Percentiles rank a stretch among this genome's conserved stretches.
These are phyloP conservation scores for Condylura cristata DNA, from an alignment of 2,113 vertebrate genomes.

Conservation along the genomic window DNA sequence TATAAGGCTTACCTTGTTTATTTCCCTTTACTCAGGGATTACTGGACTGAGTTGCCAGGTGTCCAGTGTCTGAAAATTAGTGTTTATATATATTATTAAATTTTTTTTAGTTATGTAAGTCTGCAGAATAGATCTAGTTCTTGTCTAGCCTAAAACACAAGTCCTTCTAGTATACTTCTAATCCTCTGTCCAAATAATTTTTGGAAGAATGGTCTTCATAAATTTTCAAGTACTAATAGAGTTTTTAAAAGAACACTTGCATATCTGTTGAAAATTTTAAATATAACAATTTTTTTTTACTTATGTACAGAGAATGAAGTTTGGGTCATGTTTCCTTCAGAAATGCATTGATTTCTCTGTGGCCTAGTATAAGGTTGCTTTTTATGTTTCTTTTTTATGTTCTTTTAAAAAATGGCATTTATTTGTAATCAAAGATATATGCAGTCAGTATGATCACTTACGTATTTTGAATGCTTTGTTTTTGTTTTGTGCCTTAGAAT, in stretches of 20 bases:
- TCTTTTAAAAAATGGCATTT: neutral
- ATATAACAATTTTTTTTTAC: conserved; percentile 32
- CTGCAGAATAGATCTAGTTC: neutral
- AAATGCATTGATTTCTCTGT: conserved; percentile 9
- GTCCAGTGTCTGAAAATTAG: neutral
- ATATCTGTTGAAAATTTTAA: neutral
- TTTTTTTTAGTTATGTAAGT: neutral
- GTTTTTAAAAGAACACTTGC: neutral
- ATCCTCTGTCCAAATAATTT: conserved; percentile 31
- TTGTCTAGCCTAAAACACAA: conserved; percentile 19
- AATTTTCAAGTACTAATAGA: conserved; percentile 13
- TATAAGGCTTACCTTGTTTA: neutral
- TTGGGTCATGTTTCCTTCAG: neutral
- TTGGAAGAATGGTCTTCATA: neutral
- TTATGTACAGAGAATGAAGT: neutral
- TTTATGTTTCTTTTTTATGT: neutral
- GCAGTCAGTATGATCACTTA: neutral
- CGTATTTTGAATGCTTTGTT: neutral
- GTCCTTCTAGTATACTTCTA: neutral
- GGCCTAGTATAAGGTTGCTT: neutral
- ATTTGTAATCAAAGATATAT: neutral
- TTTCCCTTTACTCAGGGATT: neutral
- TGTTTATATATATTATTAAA: neutral
- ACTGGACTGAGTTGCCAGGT: neutral
- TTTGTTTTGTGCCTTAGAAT: neutral